Base-by-base conservation (phyloP, 2,888 invertebrate genomes). In the Noctua pronuba region DNA sequence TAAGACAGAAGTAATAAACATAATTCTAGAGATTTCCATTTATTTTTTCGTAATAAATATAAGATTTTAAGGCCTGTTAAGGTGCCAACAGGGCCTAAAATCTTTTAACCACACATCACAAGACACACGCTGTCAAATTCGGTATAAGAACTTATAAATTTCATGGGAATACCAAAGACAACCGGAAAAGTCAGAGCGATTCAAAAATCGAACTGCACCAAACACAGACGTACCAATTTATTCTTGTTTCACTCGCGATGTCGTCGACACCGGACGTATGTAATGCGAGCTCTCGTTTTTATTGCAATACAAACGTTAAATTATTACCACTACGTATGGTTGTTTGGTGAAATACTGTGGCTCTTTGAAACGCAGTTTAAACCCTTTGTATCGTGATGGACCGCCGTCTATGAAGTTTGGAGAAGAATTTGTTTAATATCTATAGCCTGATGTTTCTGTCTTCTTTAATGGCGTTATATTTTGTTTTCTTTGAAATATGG, bases 211-310 rank as follows among this genome's bases (percentile, higher is more conserved):
- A 81, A 84, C 64, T 18, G n/a, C 31, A 65, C 16, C 21, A 41
- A 41, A 65, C 8, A 65, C 16, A 41, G 18, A 41, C n/a, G 16
- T 41, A 18, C n/a, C 65, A 65, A 65, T 65, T 81, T 75, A 80
- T 76, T 82, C 69, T 38, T 65, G 58, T 82, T 75, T 73, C 67
- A 65, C 38, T 82, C 64, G 49, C 49, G 24, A 79, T 66, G 80
- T 84, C 79, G 73, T 80, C 70, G 86, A 84, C 88, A 79, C 86
- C 87, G 86, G 84, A 87, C 79, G 76, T 77, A 35, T 67, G 60
- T 69, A 77, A 72, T 64, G 62, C 66, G 75, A 31, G 62, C 60
- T 52, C 41, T 52, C 58, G 65, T 72, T 80, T 79, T 85, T 83
- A 86, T 70, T 8, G 76, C 64, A 44, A 78, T 73, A 77, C 68